These are phyloP conservation scores for Zygaena filipendulae DNA, from an alignment of 2,888 invertebrate species.

Conservation along the genomic window DNA sequence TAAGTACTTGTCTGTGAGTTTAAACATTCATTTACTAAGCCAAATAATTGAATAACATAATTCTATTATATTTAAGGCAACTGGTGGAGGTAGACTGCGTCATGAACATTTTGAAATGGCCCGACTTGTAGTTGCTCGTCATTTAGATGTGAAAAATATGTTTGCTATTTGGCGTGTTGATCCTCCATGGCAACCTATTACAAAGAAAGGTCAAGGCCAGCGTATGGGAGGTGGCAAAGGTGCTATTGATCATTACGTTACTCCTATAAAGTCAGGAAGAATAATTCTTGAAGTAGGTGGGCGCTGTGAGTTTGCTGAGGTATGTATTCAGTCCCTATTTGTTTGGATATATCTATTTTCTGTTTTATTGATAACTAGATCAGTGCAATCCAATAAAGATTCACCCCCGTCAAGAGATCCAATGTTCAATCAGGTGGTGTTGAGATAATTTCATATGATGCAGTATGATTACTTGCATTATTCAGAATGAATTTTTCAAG, in stretches of 20 bases:
- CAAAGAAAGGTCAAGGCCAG: slow-evolving; percentile 89
- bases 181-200: slow-evolving; percentile 95
- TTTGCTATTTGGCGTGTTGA: slow-evolving; percentile 97
- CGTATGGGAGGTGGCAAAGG: slow-evolving; percentile 98
- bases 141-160: slow-evolving; percentile 82
- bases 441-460: no score
- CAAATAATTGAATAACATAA: no score
- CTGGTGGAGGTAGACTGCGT: slow-evolving; percentile 83
- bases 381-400: no score
- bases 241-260: slow-evolving; percentile 92
- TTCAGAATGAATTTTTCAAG: no score
- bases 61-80: no score
- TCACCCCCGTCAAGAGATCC: no score
- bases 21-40: no score
- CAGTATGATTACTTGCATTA: no score
- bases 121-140: slow-evolving; percentile 79
- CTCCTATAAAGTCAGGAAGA: slow-evolving; percentile 90
- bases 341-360: not conserved
- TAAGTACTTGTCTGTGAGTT: slow-evolving; percentile 57
- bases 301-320: slow-evolving; percentile 85
- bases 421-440: no score
- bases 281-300: slow-evolving; percentile 96
- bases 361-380: not conserved
- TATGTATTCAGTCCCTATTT: slow-evolving; percentile 37
- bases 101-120: slow-evolving; percentile 91